Evolutionary conservation across 2,888 invertebrate genomes (phyloP), one percentile per base, ranked within the genome.

Genomic region (Cosmia trapezina): DNA sequence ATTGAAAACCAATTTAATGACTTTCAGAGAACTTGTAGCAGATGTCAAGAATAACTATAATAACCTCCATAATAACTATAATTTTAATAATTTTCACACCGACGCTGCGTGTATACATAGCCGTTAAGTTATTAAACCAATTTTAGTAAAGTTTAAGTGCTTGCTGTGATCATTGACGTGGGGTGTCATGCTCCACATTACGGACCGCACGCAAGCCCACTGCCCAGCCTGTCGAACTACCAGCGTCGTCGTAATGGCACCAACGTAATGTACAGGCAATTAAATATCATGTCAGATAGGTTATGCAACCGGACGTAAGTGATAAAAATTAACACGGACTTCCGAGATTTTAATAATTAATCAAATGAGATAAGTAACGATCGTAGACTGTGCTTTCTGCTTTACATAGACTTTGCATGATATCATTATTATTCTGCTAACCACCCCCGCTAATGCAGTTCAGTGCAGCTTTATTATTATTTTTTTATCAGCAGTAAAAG

Each of bases 81-180:
- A 76, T 76, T 76, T 61, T 3, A 54, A 54, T 61, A 9, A 54
- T 77, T 76, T 80, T 76, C 53, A 78, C 65, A 70, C 77, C 37
- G n/a, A n/a, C n/a, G n/a, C 65, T 70, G 83, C 86, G 72, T 84
- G 83, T 65, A 41, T 53, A 73, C 51, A 85, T 71, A 72, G 81
- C 73, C 28, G 75, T 84, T 76, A 79, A 76, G 72, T 74, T 68
- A 79, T 87, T 85, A 83, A 75, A 78, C 59, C 62, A 84, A 85
- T 84, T 84, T 73, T 19, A 54, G 70, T 69, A 57, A 65, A 84
- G 53, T 74, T 81, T 53, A 61, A 79, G 71, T 81, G 73, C 67
- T 84, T 67, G 68, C 12, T 72, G 68, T 76, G 73, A 77, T 70
- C 68, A 83, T 72, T 81, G 64, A n/a, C n/a, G n/a, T n/a, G n/a